Conservation (phyloP, 2,113 vertebrate species). For the Electrona antarctica region DNA sequence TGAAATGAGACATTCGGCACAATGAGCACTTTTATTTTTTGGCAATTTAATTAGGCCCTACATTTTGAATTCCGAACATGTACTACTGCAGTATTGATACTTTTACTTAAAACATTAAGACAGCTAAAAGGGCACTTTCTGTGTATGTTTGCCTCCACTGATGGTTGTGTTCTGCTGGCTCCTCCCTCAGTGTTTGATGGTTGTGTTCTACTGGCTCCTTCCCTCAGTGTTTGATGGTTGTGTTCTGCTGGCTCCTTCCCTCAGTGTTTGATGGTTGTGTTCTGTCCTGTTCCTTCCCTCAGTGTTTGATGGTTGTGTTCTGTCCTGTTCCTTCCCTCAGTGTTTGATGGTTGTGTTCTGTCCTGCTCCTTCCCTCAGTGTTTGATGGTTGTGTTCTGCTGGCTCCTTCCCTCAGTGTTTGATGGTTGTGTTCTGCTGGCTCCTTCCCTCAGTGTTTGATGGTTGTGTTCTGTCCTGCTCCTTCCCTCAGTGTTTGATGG, state of each 20-base stretch:
- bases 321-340: too few relatives aligned
- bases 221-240: too few relatives aligned
- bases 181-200: too few relatives aligned
- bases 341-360: background rate
- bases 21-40: too few relatives aligned
- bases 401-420: too few relatives aligned
- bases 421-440: slow-evolving; percentile 3
- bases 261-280: background rate
- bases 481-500: slow-evolving; percentile 64
- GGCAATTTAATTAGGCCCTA: too few relatives aligned
- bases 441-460: slow-evolving; percentile 82
- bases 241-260: background rate
- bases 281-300: slow-evolving; percentile 30
- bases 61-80: too few relatives aligned
- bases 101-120: too few relatives aligned
- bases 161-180: background rate
- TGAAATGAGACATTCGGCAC: too few relatives aligned
- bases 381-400: slow-evolving; percentile 64
- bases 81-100: too few relatives aligned
- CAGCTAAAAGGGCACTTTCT: too few relatives aligned
- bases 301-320: slow-evolving; percentile 82
- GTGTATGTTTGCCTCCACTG: too few relatives aligned
- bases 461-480: slow-evolving; percentile 17
- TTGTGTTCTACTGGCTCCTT: background rate
- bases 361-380: slow-evolving; percentile 76